These are phyloP conservation scores for Ophioderma brevispina DNA, from an alignment of 35 echinoderm and acorn worm genomes.

Conservation along the genomic window DNA sequence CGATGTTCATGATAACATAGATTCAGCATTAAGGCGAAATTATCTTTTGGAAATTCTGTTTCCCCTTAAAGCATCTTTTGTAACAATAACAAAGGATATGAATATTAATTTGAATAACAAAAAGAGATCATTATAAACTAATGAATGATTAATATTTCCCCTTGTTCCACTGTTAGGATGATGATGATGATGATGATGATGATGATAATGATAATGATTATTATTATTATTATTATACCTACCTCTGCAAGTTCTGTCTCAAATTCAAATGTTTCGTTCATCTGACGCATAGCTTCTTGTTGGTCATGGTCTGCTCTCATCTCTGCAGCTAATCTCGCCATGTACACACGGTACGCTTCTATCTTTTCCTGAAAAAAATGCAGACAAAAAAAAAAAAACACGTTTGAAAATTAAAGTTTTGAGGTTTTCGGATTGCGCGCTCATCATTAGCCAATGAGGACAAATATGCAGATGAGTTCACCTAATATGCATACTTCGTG, in stretches of 20 bases:
- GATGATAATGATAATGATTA: too few relatives aligned
- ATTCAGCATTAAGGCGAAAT: neutral
- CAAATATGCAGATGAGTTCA: too few relatives aligned
- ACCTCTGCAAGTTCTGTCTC: constrained; percentile 45
- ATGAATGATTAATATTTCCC: too few relatives aligned
- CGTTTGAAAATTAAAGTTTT: too few relatives aligned
- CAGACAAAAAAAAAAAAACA: too few relatives aligned
- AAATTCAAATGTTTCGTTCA: constrained; percentile 46
- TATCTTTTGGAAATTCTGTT: neutral
- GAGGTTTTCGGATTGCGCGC: too few relatives aligned
- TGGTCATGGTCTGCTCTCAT: constrained; percentile 45
- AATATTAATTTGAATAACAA: too few relatives aligned
- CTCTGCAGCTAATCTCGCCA: constrained; percentile 33
- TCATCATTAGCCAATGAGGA: too few relatives aligned
- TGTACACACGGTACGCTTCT: constrained; percentile 25
- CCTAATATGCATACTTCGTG: too few relatives aligned
- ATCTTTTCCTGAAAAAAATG: neutral
- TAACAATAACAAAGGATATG: neutral
- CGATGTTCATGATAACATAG: neutral
- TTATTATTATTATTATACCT: neutral
- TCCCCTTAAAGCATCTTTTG: neutral
- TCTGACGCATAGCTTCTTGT: constrained; percentile 12
- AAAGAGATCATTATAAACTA: too few relatives aligned
- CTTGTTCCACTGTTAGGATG: too few relatives aligned
- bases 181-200: too few relatives aligned